Conservation (phyloP, 2,113 vertebrate genomes). For the Ifrita kowaldi region DNA sequence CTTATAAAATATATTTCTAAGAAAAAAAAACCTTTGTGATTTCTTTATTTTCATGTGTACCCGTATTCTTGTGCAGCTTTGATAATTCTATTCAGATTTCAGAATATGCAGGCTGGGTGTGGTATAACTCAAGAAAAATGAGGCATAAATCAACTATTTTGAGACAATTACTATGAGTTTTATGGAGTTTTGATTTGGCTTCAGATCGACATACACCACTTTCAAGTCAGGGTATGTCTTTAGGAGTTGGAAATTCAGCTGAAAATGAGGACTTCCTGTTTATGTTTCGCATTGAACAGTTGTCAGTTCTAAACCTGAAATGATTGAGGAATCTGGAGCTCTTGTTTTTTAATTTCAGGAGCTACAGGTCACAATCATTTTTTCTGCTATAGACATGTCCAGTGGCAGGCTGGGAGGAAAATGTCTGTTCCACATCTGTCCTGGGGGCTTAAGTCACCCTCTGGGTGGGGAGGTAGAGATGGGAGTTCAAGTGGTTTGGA, state of each 20-base stretch:
- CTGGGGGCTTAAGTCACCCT: neutral
- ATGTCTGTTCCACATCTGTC: neutral
- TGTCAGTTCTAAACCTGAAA: neutral
- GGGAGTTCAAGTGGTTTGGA: neutral
- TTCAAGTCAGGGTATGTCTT: neutral
- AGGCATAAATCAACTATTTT: neutral
- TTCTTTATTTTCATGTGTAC: neutral
- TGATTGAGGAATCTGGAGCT: neutral
- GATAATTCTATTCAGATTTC: neutral
- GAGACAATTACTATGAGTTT: neutral
- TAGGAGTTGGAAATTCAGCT: neutral
- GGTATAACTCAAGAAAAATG: neutral
- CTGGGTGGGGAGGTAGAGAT: neutral
- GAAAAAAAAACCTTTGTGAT: constrained; percentile 40
- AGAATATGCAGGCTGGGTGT: neutral
- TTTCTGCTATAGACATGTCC: neutral
- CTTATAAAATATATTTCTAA: constrained; percentile 76
- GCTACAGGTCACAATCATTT: neutral
- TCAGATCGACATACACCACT: neutral
- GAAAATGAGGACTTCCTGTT: neutral
- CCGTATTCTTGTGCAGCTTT: neutral
- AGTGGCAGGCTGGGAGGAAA: neutral
- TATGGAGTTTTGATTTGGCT: neutral
- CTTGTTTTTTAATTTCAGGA: neutral
- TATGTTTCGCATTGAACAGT: neutral